Evolutionary conservation across 2,113 vertebrate genomes (phyloP), one percentile per base, ranked within the genome.

Genomic region (Egretta garzetta): DNA sequence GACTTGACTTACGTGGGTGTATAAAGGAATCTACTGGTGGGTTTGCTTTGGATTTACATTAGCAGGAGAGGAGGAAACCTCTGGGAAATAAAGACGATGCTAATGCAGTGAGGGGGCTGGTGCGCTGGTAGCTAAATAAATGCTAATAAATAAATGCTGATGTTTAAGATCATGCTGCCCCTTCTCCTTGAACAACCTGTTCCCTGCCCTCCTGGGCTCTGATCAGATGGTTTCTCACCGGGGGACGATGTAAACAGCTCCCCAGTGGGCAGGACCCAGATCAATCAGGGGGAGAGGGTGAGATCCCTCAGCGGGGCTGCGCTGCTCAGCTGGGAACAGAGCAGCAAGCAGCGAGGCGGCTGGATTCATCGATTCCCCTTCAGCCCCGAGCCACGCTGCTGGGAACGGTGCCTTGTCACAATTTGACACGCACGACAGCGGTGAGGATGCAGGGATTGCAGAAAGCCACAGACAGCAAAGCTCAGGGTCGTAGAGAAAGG

Each of bases 61-160:
- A 68, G 45, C 22, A 37, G 80, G 23, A 87, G 86, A 47, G 24
- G 50, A 95, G 64, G 43, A 81, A 94, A 72, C 88, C 93, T 50
- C 70, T 94, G 89, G 91, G 86, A 96, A 95, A 97, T 92, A 4
- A 56, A 84, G 64, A 41, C 15, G 68, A 92, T 97, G 95, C 43
- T 91, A 83, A 94, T 89, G 88, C 64, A 60, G 68, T 26, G 95
- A 97, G 95, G 91, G 93, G 97, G 95, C 91, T 94, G 95, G 19
- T 10, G 17, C 39, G 85, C 59, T 11, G 8, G 9, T 26, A 83
- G 56, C 85, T 93, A 77, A 83, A 88, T 80, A 85, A 92, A 62
- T 14, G 66, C 79, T 95, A 53, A 96, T 90, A 92, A 96, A 95
- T 94, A 87, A 93, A 93, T 6, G 84, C 92, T 53, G 66, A 60